Evolutionary conservation across 23 tunicate species (phyloP).

Genomic region (Styela clava): DNA sequence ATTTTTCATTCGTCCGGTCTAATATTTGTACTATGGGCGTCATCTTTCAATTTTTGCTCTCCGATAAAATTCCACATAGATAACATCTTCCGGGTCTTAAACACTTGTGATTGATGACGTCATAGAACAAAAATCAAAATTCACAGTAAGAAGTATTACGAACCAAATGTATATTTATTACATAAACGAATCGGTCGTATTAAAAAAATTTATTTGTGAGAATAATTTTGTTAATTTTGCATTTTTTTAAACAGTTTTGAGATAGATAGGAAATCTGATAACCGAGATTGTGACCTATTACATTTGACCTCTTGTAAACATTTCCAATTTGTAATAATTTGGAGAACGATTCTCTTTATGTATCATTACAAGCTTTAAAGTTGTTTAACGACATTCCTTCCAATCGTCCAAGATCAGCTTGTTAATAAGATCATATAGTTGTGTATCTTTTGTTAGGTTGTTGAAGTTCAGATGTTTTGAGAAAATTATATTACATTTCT

Average conservation of each 20-base stretch:
- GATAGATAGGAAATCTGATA: not conserved
- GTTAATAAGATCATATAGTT: too few species aligned
- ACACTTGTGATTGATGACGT: not conserved
- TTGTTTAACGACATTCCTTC: not conserved
- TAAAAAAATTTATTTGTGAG: too few species aligned
- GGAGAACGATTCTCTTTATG: not conserved
- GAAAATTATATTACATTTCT: too few species aligned
- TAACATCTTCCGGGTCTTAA: not conserved
- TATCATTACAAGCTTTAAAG: not conserved
- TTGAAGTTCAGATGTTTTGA: too few species aligned
- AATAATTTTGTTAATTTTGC: too few species aligned
- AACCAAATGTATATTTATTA: too few species aligned
- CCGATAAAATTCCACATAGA: not conserved
- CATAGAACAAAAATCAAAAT: too few species aligned
- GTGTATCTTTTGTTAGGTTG: too few species aligned
- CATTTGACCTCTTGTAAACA: not conserved
- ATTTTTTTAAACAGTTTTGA: too few species aligned
- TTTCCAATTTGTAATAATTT: not conserved
- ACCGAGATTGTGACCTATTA: not conserved
- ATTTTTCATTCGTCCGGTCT: not conserved
- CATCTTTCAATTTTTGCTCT: not conserved
- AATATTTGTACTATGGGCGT: not conserved
- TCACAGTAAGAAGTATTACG: too few species aligned
- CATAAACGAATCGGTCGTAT: too few species aligned
- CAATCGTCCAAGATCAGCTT: too few species aligned